Percentiles rank a stretch among this genome's conserved stretches.
Conservation (phyloP, 2,888 invertebrate genomes). For the Sesia bembeciformis region DNA sequence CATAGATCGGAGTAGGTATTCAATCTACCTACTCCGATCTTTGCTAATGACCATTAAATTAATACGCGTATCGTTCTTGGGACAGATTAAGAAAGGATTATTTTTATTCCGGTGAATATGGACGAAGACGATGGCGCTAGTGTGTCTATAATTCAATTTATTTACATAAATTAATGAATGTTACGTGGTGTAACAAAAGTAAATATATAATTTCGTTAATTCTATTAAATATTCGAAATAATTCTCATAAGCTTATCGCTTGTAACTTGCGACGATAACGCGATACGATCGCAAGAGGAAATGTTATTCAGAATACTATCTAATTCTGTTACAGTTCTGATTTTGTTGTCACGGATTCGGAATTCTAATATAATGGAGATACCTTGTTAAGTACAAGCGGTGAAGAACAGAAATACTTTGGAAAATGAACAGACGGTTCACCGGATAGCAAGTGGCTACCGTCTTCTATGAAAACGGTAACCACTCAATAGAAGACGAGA, state of each 20-base stretch:
- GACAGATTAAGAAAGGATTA: too few relatives aligned
- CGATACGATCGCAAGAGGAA: slow-evolving; percentile 7
- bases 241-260: not conserved
- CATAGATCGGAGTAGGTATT: too few relatives aligned
- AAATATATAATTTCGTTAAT: too few relatives aligned
- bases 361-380: slow-evolving; percentile 14
- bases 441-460: not conserved
- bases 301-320: slow-evolving; percentile 23
- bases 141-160: too few relatives aligned
- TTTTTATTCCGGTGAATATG: too few relatives aligned
- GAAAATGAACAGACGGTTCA: not conserved
- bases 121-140: too few relatives aligned
- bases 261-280: not conserved
- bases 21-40: too few relatives aligned
- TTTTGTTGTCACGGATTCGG: slow-evolving; percentile 19
- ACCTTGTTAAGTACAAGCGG: not conserved
- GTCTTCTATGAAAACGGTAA: not conserved
- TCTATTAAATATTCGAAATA: not conserved
- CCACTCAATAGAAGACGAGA: not conserved
- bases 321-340: slow-evolving; percentile 42
- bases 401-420: too few relatives aligned
- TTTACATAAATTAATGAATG: too few relatives aligned
- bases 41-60: too few relatives aligned
- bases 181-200: too few relatives aligned
- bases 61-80: too few relatives aligned